These are phyloP conservation scores for Cheilosia variabilis DNA, from an alignment of 2,888 invertebrate species.

Conservation along the genomic window DNA sequence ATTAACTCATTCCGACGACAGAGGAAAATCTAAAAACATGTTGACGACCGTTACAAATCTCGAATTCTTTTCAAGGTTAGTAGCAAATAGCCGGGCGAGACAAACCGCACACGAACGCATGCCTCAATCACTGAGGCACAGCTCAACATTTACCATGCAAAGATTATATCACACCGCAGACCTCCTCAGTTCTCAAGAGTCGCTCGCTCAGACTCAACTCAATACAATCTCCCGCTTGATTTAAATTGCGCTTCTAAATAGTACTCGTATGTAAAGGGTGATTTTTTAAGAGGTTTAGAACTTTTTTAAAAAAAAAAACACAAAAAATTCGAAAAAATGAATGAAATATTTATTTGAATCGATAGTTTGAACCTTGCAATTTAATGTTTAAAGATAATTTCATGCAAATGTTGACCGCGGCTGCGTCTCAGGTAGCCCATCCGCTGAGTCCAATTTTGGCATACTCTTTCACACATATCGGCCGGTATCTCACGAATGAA, in stretches of 20 bases:
- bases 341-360: too few species aligned
- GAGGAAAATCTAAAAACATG: background rate
- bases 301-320: too few species aligned
- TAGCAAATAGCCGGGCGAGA: conserved; percentile 14
- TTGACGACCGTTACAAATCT: conserved; percentile 15
- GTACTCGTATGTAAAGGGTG: background rate
- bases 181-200: conserved; percentile 29
- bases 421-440: too few species aligned
- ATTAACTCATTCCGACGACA: background rate
- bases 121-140: conserved; percentile 17
- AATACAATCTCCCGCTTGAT: background rate
- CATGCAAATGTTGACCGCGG: too few species aligned
- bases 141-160: conserved; percentile 42
- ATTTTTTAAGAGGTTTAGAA: too few species aligned
- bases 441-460: too few species aligned
- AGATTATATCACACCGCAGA: conserved; percentile 47
- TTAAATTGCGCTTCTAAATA: background rate
- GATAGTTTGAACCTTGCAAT: too few species aligned
- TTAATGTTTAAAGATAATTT: too few species aligned
- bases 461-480: too few species aligned
- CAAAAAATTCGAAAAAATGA: too few species aligned
- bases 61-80: conserved; percentile 44
- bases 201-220: background rate
- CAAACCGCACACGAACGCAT: conserved; percentile 16
- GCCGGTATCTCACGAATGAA: too few species aligned